phyloP scores from a whole-genome alignment of 2,113 vertebrate species.

The Triplophysa dalaica region DNA sequence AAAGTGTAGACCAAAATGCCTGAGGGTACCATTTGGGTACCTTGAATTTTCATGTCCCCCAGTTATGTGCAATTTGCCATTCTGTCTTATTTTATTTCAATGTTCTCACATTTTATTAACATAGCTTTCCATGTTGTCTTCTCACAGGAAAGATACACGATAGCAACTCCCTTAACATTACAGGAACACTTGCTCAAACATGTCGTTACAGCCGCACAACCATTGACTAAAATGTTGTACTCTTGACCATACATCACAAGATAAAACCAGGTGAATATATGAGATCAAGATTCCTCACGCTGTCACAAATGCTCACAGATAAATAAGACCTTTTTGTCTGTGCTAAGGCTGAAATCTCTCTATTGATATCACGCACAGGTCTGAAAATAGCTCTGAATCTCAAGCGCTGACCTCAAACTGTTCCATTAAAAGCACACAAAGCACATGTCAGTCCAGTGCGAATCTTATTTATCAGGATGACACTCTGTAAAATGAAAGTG shows the following conservation, averaged over 20 bases:
- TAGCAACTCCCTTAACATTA: not conserved
- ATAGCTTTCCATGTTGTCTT: not conserved
- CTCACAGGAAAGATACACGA: not conserved
- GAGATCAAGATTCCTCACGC: constrained; percentile 21
- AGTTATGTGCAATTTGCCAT: too few species aligned
- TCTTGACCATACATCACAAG: constrained; percentile 30
- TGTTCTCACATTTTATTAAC: too few species aligned
- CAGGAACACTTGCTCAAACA: not conserved
- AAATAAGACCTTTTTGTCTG: constrained; percentile 41
- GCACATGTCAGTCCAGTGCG: constrained; percentile 22
- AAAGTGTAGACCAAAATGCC: too few species aligned
- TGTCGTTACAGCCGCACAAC: not conserved
- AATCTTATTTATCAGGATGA: constrained; percentile 38
- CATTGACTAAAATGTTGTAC: constrained; percentile 44
- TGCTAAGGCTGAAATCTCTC: constrained; percentile 48
- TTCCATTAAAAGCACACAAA: constrained; percentile 13
- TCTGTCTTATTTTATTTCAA: too few species aligned
- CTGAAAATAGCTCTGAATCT: constrained; percentile 37
- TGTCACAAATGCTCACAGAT: constrained; percentile 26
- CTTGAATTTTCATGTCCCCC: too few species aligned
- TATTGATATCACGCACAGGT: constrained; percentile 38
- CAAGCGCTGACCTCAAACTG: constrained; percentile 24
- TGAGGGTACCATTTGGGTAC: too few species aligned
- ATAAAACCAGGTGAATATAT: constrained; percentile 52
- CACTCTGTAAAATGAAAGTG: constrained; percentile 61